Evolutionary conservation across 2,113 vertebrate genomes (phyloP), one percentile per base, ranked within the genome.

Genomic region (Sterrhoptilus dennistouni): DNA sequence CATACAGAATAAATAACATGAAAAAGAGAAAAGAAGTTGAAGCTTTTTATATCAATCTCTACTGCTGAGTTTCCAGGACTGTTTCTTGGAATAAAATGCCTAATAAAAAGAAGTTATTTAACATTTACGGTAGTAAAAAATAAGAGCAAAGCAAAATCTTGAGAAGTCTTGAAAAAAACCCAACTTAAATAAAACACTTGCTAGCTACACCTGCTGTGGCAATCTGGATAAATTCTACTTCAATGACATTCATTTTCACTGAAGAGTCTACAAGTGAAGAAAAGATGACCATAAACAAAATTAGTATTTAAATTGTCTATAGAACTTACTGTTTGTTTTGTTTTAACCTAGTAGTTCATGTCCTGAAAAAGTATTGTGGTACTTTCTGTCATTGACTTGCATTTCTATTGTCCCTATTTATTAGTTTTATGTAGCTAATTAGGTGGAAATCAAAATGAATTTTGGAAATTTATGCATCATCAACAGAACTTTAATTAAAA

Each of bases 401-500:
- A 64, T 8, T 18, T 87, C 69, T 83, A 31, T 54, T 83, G 70
- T 76, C 45, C 21, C 42, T 61, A 68, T 47, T 64, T 52, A 78
- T 22, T 87, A 70, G 49, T 9, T 72, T 83, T 87, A 79, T 38
- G n/a, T 44, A 75, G 60, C 47, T 75, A 68, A 93, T 76, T 63
- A 92, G 75, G 31, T 84, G 69, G 50, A 87, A 96, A 91, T 76
- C 29, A 75, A 74, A 90, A 53, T 29, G 8, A 77, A 21, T 70
- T 47, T 90, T 66, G 81, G 5, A 84, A 75, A 82, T 87, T 49
- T 21, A 49, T 71, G 56, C 47, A 83, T 80, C 87, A 79, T 70
- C 75, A 72, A 90, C 19, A n/a, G 17, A 88, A 50, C 56, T 93
- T 80, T 89, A 92, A 87, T 60, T 80, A 88, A 96, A 89, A 82